Conservation (phyloP, 30 jellyfish, hydroid and myxozoan genomes). For the Aurelia coerulea region DNA sequence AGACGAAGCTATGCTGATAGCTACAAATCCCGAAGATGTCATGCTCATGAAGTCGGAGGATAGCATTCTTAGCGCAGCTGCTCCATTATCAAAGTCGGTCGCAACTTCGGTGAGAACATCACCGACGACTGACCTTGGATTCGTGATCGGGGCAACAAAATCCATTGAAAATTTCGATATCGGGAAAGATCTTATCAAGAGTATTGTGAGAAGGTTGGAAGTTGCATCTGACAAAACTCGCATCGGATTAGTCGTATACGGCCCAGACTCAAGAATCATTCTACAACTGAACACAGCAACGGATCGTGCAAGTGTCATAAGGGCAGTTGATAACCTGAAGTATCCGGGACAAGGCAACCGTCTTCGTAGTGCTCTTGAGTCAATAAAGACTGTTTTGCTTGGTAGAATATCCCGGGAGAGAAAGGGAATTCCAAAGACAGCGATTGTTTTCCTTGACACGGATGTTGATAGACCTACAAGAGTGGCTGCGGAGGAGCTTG, state of each 20-base stretch:
- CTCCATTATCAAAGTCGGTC: not conserved
- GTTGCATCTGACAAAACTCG: constrained; percentile 28
- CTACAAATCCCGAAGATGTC: not conserved
- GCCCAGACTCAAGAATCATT: constrained; percentile 9
- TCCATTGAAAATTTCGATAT: not conserved
- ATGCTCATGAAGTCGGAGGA: not conserved
- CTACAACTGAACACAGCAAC: not conserved
- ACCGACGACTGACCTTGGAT: not conserved
- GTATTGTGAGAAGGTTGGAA: not conserved
- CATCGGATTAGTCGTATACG: constrained; percentile 20
- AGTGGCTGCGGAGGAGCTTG: constrained; percentile 17
- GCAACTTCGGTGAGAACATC: not conserved
- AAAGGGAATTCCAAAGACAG: constrained; percentile 40
- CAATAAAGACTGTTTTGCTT: not conserved
- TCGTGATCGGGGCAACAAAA: not conserved
- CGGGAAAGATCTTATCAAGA: not conserved
- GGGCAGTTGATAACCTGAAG: not conserved
- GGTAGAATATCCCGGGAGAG: constrained; percentile 23
- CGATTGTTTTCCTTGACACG: constrained; percentile 16
- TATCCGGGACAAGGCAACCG: constrained; percentile 26
- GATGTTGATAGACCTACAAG: constrained; percentile 19
- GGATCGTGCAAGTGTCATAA: not conserved
- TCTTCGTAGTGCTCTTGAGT: constrained; percentile 42
- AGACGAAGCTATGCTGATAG: not conserved
- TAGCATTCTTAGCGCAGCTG: not conserved